Evolutionary conservation across 2,113 vertebrate genomes (phyloP).

Genomic region (Spea bombifrons): DNA sequence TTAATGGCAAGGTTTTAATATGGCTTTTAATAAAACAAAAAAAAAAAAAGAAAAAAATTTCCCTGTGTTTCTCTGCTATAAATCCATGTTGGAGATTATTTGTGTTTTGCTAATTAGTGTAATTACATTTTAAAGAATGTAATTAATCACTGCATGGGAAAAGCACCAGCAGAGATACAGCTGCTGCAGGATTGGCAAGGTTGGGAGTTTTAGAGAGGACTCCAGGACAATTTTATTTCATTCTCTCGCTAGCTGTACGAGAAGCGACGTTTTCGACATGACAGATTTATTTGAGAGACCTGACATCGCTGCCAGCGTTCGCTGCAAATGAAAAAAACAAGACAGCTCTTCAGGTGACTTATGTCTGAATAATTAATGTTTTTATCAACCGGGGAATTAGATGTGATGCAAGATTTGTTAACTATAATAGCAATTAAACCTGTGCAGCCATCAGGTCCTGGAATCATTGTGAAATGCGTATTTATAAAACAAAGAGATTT

Average conservation of each 20-base stretch:
- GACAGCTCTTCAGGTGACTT: background rate
- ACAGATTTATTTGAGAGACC: background rate
- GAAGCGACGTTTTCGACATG: background rate
- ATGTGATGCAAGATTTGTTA: background rate
- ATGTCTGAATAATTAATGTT: background rate
- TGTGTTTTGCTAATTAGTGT: constrained; percentile 43
- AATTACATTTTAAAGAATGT: constrained; percentile 37
- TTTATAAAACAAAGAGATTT: too few species aligned
- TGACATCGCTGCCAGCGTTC: background rate
- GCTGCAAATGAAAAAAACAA: background rate
- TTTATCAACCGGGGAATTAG: background rate
- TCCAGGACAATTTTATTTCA: constrained; percentile 7
- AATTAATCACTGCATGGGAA: constrained; percentile 35
- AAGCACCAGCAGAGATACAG: constrained; percentile 31
- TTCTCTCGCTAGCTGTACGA: background rate
- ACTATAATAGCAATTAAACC: background rate
- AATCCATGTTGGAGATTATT: constrained; percentile 10
- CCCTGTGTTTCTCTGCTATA: constrained; percentile 1
- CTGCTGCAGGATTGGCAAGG: constrained; percentile 21
- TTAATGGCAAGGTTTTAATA: constrained; percentile 14
- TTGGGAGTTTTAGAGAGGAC: background rate
- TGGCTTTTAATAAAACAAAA: background rate
- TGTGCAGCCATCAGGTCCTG: too few species aligned
- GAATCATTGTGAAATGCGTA: too few species aligned
- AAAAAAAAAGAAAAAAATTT: background rate